Evolutionary conservation across 2,888 invertebrate species (phyloP).

Genomic region (Heliconius sara): DNA sequence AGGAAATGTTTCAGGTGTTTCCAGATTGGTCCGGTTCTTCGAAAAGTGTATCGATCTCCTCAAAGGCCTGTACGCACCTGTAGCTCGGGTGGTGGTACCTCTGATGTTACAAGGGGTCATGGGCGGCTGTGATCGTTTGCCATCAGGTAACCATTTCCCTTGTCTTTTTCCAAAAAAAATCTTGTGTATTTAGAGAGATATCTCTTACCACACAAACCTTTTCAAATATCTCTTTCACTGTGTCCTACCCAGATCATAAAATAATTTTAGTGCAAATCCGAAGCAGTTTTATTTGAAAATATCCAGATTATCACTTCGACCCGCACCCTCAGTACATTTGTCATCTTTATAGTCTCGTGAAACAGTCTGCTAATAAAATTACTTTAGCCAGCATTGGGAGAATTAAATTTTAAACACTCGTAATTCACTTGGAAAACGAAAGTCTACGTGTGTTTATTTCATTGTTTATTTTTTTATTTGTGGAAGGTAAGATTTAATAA

Average conservation of each 20-base stretch:
- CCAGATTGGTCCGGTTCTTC: no score
- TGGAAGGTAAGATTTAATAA: conserved; percentile 9
- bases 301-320: conserved; percentile 55
- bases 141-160: no score
- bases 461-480: conserved; percentile 16
- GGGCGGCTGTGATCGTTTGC: no score
- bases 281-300: conserved; percentile 48
- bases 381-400: conserved; percentile 57
- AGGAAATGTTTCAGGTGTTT: no score
- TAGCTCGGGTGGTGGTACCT: no score
- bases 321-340: conserved; percentile 57
- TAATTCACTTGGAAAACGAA: conserved; percentile 45
- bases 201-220: no score
- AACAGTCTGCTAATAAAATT: conserved; percentile 61
- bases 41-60: no score
- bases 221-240: neutral
- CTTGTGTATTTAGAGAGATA: no score
- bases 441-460: conserved; percentile 25
- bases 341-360: conserved; percentile 59
- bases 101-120: no score
- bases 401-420: conserved; percentile 58
- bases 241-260: neutral
- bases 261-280: conserved; percentile 28
- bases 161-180: no score
- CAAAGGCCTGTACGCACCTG: no score